phyloP scores from a whole-genome alignment of 2,113 vertebrate genomes.

The Rhinolophus sinicus region DNA sequence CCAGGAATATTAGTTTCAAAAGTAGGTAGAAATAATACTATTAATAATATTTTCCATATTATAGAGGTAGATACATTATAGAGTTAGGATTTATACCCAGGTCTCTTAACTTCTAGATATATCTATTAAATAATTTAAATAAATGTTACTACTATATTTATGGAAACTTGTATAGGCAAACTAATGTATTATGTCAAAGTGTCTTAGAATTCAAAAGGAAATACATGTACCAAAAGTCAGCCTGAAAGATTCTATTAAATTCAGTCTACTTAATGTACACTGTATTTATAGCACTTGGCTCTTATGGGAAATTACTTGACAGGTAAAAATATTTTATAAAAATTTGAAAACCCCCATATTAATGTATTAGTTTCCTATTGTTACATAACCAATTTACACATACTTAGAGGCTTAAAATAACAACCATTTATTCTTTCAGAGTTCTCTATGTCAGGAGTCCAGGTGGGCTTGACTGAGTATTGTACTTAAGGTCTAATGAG shows the following conservation, averaged over 20 bases:
- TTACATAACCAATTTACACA: not conserved
- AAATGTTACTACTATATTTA: not conserved
- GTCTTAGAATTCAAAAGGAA: conserved; percentile 2
- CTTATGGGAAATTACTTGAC: not conserved
- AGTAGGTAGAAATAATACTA: not conserved
- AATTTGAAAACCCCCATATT: not conserved
- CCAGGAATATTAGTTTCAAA: conserved; percentile 35
- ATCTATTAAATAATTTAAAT: conserved; percentile 12
- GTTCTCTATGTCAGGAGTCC: not conserved
- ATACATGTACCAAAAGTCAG: not conserved
- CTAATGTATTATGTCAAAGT: not conserved
- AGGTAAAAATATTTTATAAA: not conserved
- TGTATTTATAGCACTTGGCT: not conserved
- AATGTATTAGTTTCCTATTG: not conserved
- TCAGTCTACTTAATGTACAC: not conserved
- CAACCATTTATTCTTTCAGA: not conserved
- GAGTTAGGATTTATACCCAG: conserved; percentile 6
- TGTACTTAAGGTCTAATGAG: not conserved
- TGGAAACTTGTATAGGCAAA: not conserved
- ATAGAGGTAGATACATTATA: not conserved
- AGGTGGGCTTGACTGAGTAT: not conserved
- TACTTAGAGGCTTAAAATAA: not conserved
- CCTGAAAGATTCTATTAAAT: not conserved
- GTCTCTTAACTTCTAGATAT: not conserved
- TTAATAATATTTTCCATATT: not conserved